phyloP scores from a whole-genome alignment of 2,797 vertebrate species.

The Sebastes itinus region DNA sequence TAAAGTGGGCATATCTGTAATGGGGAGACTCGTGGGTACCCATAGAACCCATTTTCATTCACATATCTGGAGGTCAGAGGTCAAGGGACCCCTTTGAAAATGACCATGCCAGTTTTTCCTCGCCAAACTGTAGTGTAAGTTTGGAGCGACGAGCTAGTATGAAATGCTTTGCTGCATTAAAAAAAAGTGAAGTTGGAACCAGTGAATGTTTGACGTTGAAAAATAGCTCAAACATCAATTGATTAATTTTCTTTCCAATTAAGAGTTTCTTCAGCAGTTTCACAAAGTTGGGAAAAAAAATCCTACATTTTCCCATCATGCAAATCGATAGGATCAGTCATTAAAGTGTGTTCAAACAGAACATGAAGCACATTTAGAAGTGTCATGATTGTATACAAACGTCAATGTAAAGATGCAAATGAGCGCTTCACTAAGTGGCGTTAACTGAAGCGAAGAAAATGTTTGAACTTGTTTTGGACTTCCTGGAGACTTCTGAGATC shows the following conservation, averaged over 20 bases:
- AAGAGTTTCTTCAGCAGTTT: not conserved
- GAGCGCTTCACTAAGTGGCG: fast-evolving
- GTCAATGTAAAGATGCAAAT: fast-evolving
- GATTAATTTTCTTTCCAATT: not conserved
- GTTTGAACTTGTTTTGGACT: not conserved
- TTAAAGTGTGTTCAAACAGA: not conserved
- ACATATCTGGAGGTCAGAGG: no score
- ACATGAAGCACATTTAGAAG: not conserved
- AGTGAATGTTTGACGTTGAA: not conserved
- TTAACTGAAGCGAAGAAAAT: not conserved
- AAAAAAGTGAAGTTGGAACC: not conserved
- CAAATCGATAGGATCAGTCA: not conserved
- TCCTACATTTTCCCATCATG: not conserved
- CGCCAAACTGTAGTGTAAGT: fast-evolving
- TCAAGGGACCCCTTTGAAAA: no score
- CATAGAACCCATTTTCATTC: no score
- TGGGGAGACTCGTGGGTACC: no score
- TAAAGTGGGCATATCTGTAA: no score
- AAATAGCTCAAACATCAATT: not conserved
- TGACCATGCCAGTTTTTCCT: no score
- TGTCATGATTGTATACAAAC: not conserved
- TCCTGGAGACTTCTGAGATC: not conserved
- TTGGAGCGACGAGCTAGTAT: no score
- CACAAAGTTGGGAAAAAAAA: not conserved
- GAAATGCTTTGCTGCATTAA: no score